These are phyloP conservation scores for Acanthococcus lagerstroemiae DNA, from an alignment of 2,888 invertebrate species.

Conservation along the genomic window DNA sequence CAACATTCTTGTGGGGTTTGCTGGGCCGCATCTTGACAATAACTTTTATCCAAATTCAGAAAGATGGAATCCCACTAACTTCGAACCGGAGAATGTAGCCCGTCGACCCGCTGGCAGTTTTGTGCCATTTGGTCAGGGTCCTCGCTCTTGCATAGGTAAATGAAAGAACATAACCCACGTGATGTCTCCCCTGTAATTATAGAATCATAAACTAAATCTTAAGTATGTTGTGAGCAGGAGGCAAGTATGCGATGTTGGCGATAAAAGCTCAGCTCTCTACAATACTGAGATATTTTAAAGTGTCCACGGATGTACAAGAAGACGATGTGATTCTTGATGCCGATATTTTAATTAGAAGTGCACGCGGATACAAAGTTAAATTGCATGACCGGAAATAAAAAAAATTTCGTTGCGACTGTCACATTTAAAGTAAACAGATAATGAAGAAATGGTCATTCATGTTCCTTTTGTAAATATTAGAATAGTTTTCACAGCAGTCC, in stretches of 20 bases:
- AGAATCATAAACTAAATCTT: too few species aligned
- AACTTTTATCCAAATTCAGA: constrained; percentile 2
- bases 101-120: not conserved
- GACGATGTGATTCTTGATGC: constrained; percentile 34
- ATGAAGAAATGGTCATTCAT: too few species aligned
- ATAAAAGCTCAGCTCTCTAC: constrained; percentile 35
- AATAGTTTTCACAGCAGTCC: too few species aligned
- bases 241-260: constrained; percentile 35
- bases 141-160: constrained; percentile 6
- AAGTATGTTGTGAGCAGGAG: constrained; percentile 31
- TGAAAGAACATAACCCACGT: too few species aligned
- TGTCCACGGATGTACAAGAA: constrained; percentile 33
- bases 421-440: not conserved
- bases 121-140: constrained; percentile 9
- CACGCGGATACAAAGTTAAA: constrained; percentile 31
- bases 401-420: not conserved
- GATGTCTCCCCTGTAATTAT: too few species aligned
- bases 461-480: too few species aligned
- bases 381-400: not conserved
- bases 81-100: constrained; percentile 13
- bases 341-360: constrained; percentile 33
- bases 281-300: constrained; percentile 33
- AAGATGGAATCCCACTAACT: constrained; percentile 9
- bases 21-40: not conserved
- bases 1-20: not conserved